A percentile compares a stretch with the other conserved stretches of the same genome.
Conservation (phyloP, 2,888 invertebrate species). For the Bombylius major region DNA sequence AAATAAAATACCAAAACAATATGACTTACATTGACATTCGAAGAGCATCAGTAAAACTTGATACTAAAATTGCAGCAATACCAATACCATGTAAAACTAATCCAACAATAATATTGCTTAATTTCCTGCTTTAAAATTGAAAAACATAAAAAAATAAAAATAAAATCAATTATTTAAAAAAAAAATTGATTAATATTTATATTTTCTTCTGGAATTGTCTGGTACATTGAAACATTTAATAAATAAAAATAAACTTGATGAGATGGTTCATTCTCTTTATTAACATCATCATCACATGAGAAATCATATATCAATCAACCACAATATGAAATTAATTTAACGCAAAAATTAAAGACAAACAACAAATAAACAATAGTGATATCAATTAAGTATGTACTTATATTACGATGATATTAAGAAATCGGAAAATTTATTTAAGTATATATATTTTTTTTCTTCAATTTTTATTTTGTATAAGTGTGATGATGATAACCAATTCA, state of each 20-base stretch:
- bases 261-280: too few relatives aligned
- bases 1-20: neutral
- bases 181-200: neutral
- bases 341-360: too few relatives aligned
- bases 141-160: constrained; percentile 20
- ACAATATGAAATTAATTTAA: too few relatives aligned
- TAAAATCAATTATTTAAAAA: neutral
- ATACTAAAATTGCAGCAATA: constrained; percentile 71
- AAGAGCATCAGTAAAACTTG: constrained; percentile 74
- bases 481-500: neutral
- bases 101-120: constrained; percentile 57
- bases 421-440: too few relatives aligned
- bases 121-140: constrained; percentile 35
- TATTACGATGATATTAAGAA: too few relatives aligned
- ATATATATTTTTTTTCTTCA: too few relatives aligned
- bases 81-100: constrained; percentile 70
- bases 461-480: neutral
- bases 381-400: too few relatives aligned
- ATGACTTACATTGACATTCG: constrained; percentile 60
- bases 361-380: too few relatives aligned
- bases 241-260: too few relatives aligned
- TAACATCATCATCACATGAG: too few relatives aligned
- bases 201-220: neutral
- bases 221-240: too few relatives aligned
- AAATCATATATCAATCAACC: too few relatives aligned